Conservation (phyloP, 2,888 invertebrate species). For the Cacoxenus indagator region DNA sequence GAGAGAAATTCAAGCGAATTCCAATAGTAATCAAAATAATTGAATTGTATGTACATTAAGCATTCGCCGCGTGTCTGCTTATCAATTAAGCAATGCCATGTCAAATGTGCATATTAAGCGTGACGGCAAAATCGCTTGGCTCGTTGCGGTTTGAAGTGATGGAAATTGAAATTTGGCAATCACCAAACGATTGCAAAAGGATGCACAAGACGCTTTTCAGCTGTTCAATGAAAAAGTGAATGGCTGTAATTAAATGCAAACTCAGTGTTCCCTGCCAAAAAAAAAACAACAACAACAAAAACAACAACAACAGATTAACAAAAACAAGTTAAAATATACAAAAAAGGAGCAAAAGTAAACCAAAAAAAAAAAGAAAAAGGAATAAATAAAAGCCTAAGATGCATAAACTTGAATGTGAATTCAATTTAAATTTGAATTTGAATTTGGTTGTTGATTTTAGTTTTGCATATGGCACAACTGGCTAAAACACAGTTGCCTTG, state of each 20-base stretch:
- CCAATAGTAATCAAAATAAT: not conserved
- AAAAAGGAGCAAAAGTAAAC: not conserved
- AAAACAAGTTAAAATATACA: not conserved
- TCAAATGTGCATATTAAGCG: not conserved
- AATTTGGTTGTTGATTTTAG: not conserved
- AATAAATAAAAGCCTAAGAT: too few relatives aligned
- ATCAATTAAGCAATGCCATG: not conserved
- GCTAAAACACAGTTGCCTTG: not conserved
- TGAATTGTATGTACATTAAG: not conserved
- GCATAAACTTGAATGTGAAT: not conserved
- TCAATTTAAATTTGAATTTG: not conserved
- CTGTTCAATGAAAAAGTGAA: not conserved
- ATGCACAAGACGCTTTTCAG: not conserved
- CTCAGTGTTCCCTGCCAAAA: not conserved
- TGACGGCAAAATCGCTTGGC: not conserved
- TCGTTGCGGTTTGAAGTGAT: not conserved
- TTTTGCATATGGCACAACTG: not conserved
- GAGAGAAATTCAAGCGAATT: too few relatives aligned
- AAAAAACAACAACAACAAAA: not conserved
- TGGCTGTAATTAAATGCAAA: slow-evolving; percentile 1
- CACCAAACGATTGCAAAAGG: not conserved
- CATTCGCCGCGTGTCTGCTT: not conserved
- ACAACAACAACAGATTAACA: not conserved
- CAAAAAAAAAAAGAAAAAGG: not conserved
- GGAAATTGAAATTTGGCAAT: not conserved